phyloP scores from a whole-genome alignment of 2,888 invertebrate species.

The Oxystoma pomonae region DNA sequence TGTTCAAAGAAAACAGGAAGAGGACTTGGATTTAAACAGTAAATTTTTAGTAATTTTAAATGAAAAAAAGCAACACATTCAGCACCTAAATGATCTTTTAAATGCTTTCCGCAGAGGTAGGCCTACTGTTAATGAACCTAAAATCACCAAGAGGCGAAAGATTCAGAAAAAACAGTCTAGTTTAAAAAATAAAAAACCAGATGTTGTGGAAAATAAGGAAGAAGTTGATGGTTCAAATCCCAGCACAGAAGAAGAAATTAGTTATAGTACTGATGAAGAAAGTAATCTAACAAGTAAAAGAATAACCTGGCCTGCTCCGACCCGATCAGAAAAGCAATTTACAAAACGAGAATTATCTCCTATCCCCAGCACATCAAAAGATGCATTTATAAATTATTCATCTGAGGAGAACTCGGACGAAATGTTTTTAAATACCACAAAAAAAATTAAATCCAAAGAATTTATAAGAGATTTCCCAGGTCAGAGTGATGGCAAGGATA shows the following conservation, averaged over 20 bases:
- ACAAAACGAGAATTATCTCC: neutral
- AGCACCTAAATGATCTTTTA: constrained; percentile 40
- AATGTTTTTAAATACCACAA: neutral
- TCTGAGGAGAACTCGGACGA: neutral
- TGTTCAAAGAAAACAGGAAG: constrained; percentile 28
- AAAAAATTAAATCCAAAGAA: neutral
- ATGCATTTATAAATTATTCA: neutral
- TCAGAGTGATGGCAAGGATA: neutral
- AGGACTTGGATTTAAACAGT: constrained; percentile 37
- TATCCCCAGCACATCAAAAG: constrained; percentile 22
- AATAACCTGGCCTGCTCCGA: neutral
- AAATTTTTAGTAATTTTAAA: constrained; percentile 40
- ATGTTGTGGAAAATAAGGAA: constrained; percentile 11
- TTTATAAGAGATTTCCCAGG: too few species aligned
- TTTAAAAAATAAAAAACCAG: constrained; percentile 17
- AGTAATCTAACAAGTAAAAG: neutral
- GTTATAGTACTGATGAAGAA: neutral
- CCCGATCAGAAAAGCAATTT: neutral
- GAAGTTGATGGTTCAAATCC: neutral
- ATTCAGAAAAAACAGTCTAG: constrained; percentile 19
- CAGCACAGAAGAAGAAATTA: neutral
- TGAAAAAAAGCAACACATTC: constrained; percentile 42
- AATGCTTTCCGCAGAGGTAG: constrained; percentile 33
- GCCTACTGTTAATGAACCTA: constrained; percentile 27
- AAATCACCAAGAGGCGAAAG: constrained; percentile 14